Base-by-base conservation (phyloP, 2,888 invertebrate genomes). In the Agriopis marginaria region DNA sequence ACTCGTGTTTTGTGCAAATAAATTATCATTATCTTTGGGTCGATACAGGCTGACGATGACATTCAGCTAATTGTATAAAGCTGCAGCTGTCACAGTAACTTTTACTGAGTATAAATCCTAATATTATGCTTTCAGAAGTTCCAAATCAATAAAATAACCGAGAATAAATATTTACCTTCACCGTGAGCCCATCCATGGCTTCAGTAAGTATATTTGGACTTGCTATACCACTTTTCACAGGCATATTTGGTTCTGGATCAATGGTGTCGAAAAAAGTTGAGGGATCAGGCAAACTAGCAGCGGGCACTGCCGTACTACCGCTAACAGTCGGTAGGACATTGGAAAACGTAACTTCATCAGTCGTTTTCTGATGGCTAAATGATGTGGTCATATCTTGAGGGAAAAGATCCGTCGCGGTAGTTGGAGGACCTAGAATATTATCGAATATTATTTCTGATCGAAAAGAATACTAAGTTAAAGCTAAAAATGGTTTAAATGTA, bases 221-320 rank as follows among this genome's bases (percentile, higher is more conserved):
- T 0, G 83, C 72, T n/a, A 87, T 77, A 42, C 78, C 81, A 76
- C 81, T 89, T 79, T 89, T 90, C 7, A 71, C 56, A 0, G 85
- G 76, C 0, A 92, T 84, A 63, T 84, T 86, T 7, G 90, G 86
- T 73, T 92, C 92, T 7, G 94, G 91, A 0, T 91, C 93, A 50
- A 94, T 93, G 7, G 89, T 94, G 63, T 94, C 94, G 69, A 94
- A 94, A 79, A 94, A 94, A 0, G 93, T 94, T 0, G 94, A 93
- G 0, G 94, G 94, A 71, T 94, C 94, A 0, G 94, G 94, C 12
- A 94, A 79, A 70, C 88, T 91, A 0, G 88, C 78, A 0, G 93
- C 92, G 12, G 92, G 92, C 9, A 93, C 77, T 0, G 91, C 83
- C 0, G 89, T 79, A 39, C 89, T 82, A 0, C 85, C 87, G 67